Percentiles rank a stretch among this genome's conserved stretches.
Conservation (phyloP, 2,797 vertebrate species). For the Sebastes cheni region DNA sequence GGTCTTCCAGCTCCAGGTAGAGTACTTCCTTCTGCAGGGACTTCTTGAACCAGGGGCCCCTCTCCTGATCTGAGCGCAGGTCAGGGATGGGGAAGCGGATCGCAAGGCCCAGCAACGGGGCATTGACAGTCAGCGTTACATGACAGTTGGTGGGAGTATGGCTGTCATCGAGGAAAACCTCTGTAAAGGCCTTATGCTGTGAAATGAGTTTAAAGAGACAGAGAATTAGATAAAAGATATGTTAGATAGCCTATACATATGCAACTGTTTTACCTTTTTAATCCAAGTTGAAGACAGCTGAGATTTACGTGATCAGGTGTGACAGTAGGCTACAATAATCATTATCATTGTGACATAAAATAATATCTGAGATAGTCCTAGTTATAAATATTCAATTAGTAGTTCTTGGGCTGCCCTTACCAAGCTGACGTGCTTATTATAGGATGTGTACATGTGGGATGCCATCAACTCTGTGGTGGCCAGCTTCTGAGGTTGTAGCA, state of each 20-base stretch:
- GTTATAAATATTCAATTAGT: background rate
- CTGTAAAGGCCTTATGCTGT: slow-evolving; percentile 97
- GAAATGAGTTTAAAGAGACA: slow-evolving; percentile 12
- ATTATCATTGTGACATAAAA: background rate
- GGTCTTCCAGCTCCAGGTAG: slow-evolving; percentile 88
- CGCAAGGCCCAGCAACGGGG: slow-evolving; percentile 87
- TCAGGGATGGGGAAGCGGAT: slow-evolving; percentile 98
- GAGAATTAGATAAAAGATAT: background rate
- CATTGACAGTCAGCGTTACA: slow-evolving; percentile 87
- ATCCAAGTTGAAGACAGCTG: background rate
- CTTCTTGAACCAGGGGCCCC: slow-evolving; percentile 99
- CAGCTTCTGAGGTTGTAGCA: slow-evolving; percentile 95
- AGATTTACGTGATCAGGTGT: background rate
- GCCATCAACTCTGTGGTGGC: slow-evolving; percentile 95
- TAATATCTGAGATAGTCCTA: background rate
- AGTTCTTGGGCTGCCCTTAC: slow-evolving; percentile 74
- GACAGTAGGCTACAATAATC: background rate
- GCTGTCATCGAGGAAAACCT: slow-evolving; percentile 96
- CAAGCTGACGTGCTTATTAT: slow-evolving; percentile 95
- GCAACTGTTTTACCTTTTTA: background rate
- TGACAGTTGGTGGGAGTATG: slow-evolving; percentile 90
- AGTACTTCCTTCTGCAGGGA: slow-evolving; percentile 96
- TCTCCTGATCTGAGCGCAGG: slow-evolving; percentile 95
- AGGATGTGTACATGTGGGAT: slow-evolving; percentile 98
- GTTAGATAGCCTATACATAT: background rate